phyloP scores from a whole-genome alignment of 2,888 invertebrate genomes.

The Julus scanicus region DNA sequence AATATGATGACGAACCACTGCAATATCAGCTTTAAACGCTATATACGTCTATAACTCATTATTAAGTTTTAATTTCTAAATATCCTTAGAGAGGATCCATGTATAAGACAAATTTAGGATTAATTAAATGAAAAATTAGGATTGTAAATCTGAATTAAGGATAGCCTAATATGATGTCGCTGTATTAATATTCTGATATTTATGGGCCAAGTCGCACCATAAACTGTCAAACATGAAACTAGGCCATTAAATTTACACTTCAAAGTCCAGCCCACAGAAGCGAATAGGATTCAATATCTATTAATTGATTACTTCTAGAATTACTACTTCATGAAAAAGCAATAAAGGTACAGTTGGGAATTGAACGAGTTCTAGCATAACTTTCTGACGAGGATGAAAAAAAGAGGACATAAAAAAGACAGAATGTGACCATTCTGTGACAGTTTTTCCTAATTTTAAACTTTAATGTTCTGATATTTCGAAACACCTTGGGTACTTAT shows the following conservation, averaged over 20 bases:
- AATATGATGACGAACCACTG: too few relatives aligned
- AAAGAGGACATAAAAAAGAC: too few relatives aligned
- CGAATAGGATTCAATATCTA: neutral
- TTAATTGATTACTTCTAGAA: neutral
- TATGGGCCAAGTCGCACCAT: neutral
- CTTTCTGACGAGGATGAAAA: too few relatives aligned
- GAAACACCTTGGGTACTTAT: too few relatives aligned
- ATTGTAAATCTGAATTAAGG: neutral
- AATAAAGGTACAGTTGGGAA: neutral
- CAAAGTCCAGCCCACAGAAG: neutral
- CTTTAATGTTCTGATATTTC: too few relatives aligned
- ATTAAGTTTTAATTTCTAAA: too few relatives aligned
- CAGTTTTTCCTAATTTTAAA: too few relatives aligned
- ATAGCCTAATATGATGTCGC: neutral
- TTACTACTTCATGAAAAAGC: neutral
- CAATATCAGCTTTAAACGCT: too few relatives aligned
- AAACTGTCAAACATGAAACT: neutral
- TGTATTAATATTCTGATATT: neutral
- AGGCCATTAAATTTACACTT: conserved; percentile 20
- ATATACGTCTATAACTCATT: too few relatives aligned
- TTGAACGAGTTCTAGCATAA: neutral
- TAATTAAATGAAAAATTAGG: neutral
- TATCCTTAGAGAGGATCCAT: too few relatives aligned
- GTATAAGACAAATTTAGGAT: neutral
- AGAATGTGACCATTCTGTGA: too few relatives aligned